phyloP scores from a whole-genome alignment of 2,888 invertebrate species.

The Synanthedon tipuliformis region DNA sequence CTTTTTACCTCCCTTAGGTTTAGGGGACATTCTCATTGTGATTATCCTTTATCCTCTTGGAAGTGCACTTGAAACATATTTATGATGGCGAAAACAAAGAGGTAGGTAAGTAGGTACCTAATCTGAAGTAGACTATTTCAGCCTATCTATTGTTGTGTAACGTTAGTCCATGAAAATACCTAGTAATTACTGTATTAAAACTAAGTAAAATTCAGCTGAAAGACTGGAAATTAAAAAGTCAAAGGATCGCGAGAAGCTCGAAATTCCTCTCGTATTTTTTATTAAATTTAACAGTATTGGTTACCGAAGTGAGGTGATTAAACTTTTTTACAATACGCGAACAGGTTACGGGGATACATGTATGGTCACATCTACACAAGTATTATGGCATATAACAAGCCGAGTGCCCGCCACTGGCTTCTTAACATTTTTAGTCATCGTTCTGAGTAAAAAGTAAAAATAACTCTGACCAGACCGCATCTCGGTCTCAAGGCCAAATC shows the following conservation, averaged over 20 bases:
- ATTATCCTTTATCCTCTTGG: too few species aligned
- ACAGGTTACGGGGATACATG: background rate
- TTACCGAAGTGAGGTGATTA: background rate
- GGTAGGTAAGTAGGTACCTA: too few species aligned
- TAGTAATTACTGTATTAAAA: too few species aligned
- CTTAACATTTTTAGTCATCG: constrained; percentile 64
- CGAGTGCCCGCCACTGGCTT: constrained; percentile 30
- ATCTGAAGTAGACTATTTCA: background rate
- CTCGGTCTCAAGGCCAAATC: constrained; percentile 66
- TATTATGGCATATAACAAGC: constrained; percentile 12
- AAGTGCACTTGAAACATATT: background rate
- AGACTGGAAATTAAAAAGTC: too few species aligned
- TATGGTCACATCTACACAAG: background rate
- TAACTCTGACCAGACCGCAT: constrained; percentile 57
- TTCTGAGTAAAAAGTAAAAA: constrained; percentile 67
- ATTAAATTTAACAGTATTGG: background rate
- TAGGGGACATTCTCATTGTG: too few species aligned
- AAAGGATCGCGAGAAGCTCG: too few species aligned
- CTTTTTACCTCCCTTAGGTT: too few species aligned
- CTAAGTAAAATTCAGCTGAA: too few species aligned
- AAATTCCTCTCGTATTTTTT: background rate
- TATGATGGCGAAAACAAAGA: background rate
- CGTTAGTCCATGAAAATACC: too few species aligned
- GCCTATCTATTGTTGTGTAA: too few species aligned
- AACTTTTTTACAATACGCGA: background rate